Base-by-base conservation (phyloP, 2,113 vertebrate genomes). In the Rissa tridactyla region DNA sequence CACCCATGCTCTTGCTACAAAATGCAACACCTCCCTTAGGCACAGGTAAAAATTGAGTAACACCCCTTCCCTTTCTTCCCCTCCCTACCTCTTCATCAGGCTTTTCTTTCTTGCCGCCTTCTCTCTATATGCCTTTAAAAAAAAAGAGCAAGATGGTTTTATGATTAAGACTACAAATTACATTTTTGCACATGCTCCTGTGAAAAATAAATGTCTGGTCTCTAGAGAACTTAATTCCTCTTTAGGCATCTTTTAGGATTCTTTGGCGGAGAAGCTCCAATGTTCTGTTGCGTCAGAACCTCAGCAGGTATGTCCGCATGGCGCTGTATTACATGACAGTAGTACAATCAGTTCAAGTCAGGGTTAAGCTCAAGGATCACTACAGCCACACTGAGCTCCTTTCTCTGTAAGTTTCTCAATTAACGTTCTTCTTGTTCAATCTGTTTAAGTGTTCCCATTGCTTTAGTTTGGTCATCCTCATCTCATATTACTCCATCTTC, bases 61-160 rank as follows among this genome's bases (percentile, higher is more conserved):
- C 34, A 75, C 38, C 46, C 30, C 30, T 77, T 86, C 71, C 83
- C 90, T 94, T 92, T 94, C 77, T 76, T 82, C 65, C 57, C 66
- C 76, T 97, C 94, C 97, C 97, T 97, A 97, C 97, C 97, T 97
- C 95, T 97, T 96, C 62, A 47, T 92, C 82, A 97, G 84, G 82
- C 70, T 92, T 96, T 96, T 86, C 90, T 71, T 75, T 95, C 89
- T 86, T 90, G 87, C 25, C 7, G n/a, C 84, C 84, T 97, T 95
- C 92, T 92, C 54, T 88, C 78, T 97, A 88, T 57, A 90, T 73
- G 65, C 96, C 96, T 97, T 97, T 3, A 85, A 97, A 95, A 87
- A 87, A 88, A 78, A 82, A 96, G 77, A 95, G 86, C 65, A 94
- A 96, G 32, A 94, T 78, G 51, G 25, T 65, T 97, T 96, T 86